These are phyloP conservation scores for Brachionus rubens DNA, from an alignment of 1,140 invertebrate genomes.

Conservation along the genomic window DNA sequence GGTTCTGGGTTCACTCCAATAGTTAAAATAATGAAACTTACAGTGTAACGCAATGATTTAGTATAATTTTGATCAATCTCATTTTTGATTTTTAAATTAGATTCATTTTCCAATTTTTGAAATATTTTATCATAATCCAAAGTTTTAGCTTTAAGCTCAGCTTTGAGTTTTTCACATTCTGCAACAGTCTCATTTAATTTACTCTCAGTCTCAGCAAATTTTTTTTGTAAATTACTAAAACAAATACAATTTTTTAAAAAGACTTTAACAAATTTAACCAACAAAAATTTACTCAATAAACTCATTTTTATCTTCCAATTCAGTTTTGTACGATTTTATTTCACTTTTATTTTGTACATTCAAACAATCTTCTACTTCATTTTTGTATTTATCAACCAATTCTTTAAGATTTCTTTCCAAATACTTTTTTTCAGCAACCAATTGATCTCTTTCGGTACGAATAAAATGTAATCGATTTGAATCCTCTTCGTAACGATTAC, in stretches of 20 bases:
- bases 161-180: not conserved
- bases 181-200: not conserved
- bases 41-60: slow-evolving; percentile 1
- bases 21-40: not conserved
- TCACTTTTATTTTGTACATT: slow-evolving; percentile 37
- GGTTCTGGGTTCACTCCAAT: no score
- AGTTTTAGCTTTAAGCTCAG: not conserved
- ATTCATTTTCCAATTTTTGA: slow-evolving; percentile 17
- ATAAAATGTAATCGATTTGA: slow-evolving; percentile 43
- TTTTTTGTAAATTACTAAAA: slow-evolving; percentile 11
- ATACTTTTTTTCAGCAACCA: slow-evolving; percentile 6
- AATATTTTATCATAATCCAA: not conserved
- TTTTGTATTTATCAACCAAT: slow-evolving; percentile 30
- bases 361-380: slow-evolving; percentile 32
- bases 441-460: slow-evolving; percentile 37
- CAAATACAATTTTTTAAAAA: not conserved
- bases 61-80: slow-evolving; percentile 9
- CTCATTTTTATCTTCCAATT: slow-evolving; percentile 29
- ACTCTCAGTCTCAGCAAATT: not conserved
- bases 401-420: slow-evolving; percentile 36
- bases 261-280: not conserved
- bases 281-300: slow-evolving; percentile 8
- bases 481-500: slow-evolving; percentile 38
- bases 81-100: slow-evolving; percentile 32
- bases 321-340: slow-evolving; percentile 11